Evolutionary conservation across 2,797 vertebrate genomes (phyloP).

Genomic region (Mormyrops boulengeri): DNA sequence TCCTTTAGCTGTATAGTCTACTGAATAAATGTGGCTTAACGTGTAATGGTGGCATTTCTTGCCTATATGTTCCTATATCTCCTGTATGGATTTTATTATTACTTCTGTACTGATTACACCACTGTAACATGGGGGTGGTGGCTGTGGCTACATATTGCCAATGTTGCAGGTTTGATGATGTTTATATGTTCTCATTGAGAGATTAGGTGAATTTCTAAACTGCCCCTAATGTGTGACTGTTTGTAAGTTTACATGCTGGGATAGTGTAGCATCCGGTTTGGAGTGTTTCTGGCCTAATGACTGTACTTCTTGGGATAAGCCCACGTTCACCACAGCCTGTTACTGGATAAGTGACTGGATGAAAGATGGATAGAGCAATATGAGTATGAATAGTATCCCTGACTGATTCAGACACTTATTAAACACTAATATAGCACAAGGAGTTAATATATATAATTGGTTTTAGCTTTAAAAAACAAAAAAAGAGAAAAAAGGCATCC

Average conservation of each 20-base stretch:
- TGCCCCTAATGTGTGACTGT: background rate
- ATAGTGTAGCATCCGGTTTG: background rate
- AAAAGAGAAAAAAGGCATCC: background rate
- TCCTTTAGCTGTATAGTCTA: background rate
- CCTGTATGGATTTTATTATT: background rate
- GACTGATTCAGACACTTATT: background rate
- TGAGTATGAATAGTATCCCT: background rate
- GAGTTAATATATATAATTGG: background rate
- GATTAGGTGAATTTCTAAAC: background rate
- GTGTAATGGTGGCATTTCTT: background rate
- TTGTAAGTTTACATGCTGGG: background rate
- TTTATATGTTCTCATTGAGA: background rate
- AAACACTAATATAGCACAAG: background rate
- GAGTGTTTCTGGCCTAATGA: background rate
- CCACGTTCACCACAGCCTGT: background rate
- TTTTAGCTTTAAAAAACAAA: background rate
- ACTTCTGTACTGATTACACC: background rate
- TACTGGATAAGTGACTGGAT: background rate
- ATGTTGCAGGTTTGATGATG: background rate
- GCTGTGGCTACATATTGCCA: background rate
- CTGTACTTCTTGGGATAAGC: background rate
- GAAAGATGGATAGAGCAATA: background rate
- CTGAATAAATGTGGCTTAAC: background rate
- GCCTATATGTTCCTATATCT: background rate
- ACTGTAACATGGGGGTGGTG: background rate